Percentiles rank a stretch among this genome's conserved stretches.
These are phyloP conservation scores for Takifugu ocellatus DNA, from an alignment of 2,797 vertebrate species.

Conservation along the genomic window DNA sequence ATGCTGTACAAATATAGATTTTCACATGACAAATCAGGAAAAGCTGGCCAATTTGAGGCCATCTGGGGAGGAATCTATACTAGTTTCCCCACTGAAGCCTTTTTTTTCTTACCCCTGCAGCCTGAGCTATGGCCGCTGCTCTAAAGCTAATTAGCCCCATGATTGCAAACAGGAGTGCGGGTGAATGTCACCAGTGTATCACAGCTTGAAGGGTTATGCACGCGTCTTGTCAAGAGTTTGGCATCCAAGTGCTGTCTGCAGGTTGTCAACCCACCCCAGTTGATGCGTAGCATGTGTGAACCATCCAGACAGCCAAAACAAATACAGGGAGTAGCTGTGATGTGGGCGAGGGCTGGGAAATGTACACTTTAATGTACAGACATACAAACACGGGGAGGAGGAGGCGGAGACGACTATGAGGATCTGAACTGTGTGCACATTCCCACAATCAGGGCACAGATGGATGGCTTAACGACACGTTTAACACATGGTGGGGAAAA, in stretches of 20 bases:
- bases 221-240: conserved; percentile 3
- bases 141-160: too few species aligned
- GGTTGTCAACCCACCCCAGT: conserved; percentile 54
- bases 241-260: conserved; percentile 46
- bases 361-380: conserved; percentile 45
- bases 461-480: conserved; percentile 11
- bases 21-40: too few species aligned
- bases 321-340: conserved; percentile 50
- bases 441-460: conserved; percentile 5
- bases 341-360: conserved; percentile 53
- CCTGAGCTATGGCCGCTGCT: too few species aligned
- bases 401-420: too few species aligned
- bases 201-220: too few species aligned
- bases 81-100: too few species aligned
- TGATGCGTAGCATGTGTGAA: conserved; percentile 63
- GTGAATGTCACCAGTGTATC: too few species aligned
- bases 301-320: conserved; percentile 65
- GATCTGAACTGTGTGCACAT: conserved; percentile 2
- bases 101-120: too few species aligned
- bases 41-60: too few species aligned
- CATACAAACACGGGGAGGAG: background rate
- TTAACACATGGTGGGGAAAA: conserved; percentile 13
- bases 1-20: too few species aligned
- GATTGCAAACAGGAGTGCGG: too few species aligned
- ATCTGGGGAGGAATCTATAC: too few species aligned